phyloP scores from a whole-genome alignment of 2,888 invertebrate genomes.

The Latheticus oryzae region DNA sequence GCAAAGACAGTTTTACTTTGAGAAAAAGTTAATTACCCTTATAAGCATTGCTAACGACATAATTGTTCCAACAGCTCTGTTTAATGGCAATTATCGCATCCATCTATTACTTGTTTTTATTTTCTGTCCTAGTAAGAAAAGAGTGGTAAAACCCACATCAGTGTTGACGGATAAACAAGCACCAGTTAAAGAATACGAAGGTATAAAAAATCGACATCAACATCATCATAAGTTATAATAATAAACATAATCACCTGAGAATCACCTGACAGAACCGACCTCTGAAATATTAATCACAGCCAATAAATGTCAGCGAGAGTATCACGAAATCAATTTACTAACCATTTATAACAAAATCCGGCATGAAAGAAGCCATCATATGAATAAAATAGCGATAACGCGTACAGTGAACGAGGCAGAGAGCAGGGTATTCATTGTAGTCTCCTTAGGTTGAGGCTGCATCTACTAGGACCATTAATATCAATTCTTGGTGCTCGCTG shows the following conservation, averaged over 20 bases:
- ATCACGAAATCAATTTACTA: slow-evolving; percentile 61
- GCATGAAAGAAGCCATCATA: slow-evolving; percentile 60
- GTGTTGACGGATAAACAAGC: slow-evolving; percentile 20
- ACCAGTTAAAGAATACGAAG: slow-evolving; percentile 5
- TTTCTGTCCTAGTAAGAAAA: neutral
- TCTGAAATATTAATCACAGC: slow-evolving; percentile 61
- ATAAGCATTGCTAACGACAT: too few relatives aligned
- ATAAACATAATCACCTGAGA: slow-evolving; percentile 54
- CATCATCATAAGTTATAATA: slow-evolving; percentile 49
- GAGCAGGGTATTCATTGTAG: slow-evolving; percentile 56
- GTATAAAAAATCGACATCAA: slow-evolving; percentile 35
- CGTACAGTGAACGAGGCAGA: slow-evolving; percentile 51
- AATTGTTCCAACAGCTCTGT: too few relatives aligned
- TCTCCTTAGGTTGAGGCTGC: slow-evolving; percentile 60
- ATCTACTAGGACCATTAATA: slow-evolving; percentile 63
- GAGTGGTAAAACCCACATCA: slow-evolving; percentile 10
- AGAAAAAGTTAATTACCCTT: too few relatives aligned
- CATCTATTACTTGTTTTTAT: too few relatives aligned
- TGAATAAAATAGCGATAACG: slow-evolving; percentile 66
- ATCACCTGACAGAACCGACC: slow-evolving; percentile 51
- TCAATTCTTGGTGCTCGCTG: slow-evolving; percentile 63
- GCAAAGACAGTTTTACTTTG: too few relatives aligned
- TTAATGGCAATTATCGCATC: too few relatives aligned
- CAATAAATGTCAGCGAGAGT: slow-evolving; percentile 57
- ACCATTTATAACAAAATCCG: slow-evolving; percentile 64